These are phyloP conservation scores for Brenthis ino DNA, from an alignment of 2,888 invertebrate species.

Conservation along the genomic window DNA sequence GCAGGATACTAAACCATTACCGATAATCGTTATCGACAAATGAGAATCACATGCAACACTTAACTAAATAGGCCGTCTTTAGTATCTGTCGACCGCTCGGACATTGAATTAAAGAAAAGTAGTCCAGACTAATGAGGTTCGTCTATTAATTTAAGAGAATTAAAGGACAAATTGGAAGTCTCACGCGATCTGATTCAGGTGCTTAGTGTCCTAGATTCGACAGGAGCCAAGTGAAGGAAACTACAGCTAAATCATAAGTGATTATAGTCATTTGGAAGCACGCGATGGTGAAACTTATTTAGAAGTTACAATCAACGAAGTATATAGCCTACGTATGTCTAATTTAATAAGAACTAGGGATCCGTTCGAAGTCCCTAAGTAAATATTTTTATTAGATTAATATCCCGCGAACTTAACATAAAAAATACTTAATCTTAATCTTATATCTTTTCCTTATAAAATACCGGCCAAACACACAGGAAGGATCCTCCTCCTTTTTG, in stretches of 20 bases:
- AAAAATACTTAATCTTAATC: too few relatives aligned
- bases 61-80: conserved; percentile 32
- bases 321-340: too few relatives aligned
- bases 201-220: conserved; percentile 48
- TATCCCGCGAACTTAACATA: too few relatives aligned
- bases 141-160: conserved; percentile 73
- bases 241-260: conserved; percentile 22
- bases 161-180: conserved; percentile 62
- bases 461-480: too few relatives aligned
- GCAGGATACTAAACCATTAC: too few relatives aligned
- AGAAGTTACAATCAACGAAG: neutral
- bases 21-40: neutral
- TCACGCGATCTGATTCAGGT: conserved; percentile 65
- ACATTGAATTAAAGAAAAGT: conserved; percentile 54
- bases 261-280: conserved; percentile 30
- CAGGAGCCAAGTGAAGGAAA: conserved; percentile 28
- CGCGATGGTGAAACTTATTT: conserved; percentile 29
- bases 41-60: conserved; percentile 18
- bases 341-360: too few relatives aligned
- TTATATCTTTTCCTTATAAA: too few relatives aligned
- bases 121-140: conserved; percentile 68
- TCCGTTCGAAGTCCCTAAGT: too few relatives aligned
- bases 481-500: too few relatives aligned
- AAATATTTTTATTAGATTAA: too few relatives aligned
- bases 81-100: conserved; percentile 38